Conservation (phyloP, 1,140 invertebrate genomes). For the Pseudomyrmex pallidus region DNA sequence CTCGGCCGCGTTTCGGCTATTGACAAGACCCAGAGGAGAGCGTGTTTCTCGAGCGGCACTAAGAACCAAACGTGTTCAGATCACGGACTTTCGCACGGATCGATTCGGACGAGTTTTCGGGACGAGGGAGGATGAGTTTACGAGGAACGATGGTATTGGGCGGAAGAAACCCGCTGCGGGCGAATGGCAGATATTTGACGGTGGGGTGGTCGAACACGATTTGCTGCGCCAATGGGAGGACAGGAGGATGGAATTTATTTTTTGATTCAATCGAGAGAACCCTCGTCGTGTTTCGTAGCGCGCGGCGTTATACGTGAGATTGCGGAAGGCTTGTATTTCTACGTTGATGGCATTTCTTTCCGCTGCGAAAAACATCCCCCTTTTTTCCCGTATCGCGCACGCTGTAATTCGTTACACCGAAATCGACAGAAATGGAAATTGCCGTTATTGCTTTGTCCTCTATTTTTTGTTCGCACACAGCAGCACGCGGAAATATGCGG, state of each 20-base stretch:
- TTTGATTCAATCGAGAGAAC: constrained; percentile 67
- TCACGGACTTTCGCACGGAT: constrained; percentile 71
- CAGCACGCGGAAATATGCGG: constrained; percentile 7
- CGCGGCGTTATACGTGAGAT: constrained; percentile 53
- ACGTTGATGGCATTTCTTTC: constrained; percentile 55
- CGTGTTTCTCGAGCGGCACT: constrained; percentile 41
- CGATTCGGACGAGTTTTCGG: constrained; percentile 75
- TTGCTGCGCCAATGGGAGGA: constrained; percentile 69
- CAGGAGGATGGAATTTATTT: constrained; percentile 70
- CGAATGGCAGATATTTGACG: constrained; percentile 75
- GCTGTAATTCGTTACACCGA: constrained; percentile 56
- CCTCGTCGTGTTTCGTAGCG: constrained; percentile 42
- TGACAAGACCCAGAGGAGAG: constrained; percentile 63
- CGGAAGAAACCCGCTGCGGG: constrained; percentile 71
- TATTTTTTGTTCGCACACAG: constrained; percentile 26
- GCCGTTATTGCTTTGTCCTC: constrained; percentile 45
- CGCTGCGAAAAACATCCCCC: constrained; percentile 37
- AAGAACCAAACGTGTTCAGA: constrained; percentile 61
- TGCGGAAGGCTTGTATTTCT: constrained; percentile 60
- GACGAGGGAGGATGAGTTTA: constrained; percentile 75
- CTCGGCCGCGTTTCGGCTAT: constrained; percentile 63
- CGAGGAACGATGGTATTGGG: constrained; percentile 75
- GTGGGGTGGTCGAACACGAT: constrained; percentile 74
- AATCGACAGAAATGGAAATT: constrained; percentile 59
- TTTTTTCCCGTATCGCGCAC: constrained; percentile 8